Evolutionary conservation across 2,113 vertebrate species (phyloP), one percentile per base, ranked within the genome.

Genomic region (Mohoua ochrocephala): DNA sequence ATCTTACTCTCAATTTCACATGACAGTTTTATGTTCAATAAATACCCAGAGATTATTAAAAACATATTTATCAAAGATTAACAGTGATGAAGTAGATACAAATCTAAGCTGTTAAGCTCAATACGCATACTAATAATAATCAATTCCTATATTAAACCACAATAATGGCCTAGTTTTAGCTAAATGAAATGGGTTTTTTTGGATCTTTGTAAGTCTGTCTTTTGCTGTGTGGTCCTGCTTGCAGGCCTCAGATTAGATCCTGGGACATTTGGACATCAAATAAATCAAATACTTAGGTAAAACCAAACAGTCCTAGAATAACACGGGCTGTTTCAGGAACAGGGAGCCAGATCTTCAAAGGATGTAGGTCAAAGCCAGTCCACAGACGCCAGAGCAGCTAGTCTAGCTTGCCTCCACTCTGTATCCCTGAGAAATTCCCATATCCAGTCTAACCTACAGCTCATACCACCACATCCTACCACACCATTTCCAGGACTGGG

Each of bases 31-130:
- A 98, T 93, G 94, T 96, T 96, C 97, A 96, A 94, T 97, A 98
- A 98, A 98, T 97, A 98, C 91, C 77, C 85, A 30, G 83, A 94
- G 95, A 97, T 98, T 98, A 98, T 98, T 98, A 98, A 98, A 98
- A 98, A 98, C 97, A 95, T 98, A 98, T 98, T 98, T 98, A 98
- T 98, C 94, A 93, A 97, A 98, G 97, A 98, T 97, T 97, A 98
- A 97, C 93, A 64, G 84, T 97, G 96, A 96, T 97, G 88, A 97
- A 92, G 93, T 80, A 98, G 97, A 97, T 97, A 98, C 94, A 98
- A 96, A 98, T 98, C 95, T 97, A 93, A 98, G 92, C 87, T 79
- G 87, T 97, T 97, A 93, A 95, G 44, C 94, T 98, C 97, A 94
- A 94, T 97, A 97, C n/a, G 24, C 82, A 75, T 95, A 90, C 94